Conservation (phyloP, 2,888 invertebrate genomes). For the Cosmopolites sordidus region DNA sequence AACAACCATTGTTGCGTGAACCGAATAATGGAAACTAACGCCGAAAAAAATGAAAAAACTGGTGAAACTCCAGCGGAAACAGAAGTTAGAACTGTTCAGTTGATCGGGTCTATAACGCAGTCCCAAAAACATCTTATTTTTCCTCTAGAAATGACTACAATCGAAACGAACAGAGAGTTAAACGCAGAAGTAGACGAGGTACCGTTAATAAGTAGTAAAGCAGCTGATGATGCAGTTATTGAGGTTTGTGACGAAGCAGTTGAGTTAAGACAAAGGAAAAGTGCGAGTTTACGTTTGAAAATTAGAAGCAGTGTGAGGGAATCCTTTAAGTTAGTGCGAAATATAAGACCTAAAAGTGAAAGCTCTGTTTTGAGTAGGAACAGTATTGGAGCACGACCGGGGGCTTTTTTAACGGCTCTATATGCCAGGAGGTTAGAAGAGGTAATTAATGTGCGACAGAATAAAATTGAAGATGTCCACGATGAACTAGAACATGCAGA, state of each 20-base stretch:
- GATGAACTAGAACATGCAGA: too few relatives aligned
- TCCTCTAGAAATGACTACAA: neutral
- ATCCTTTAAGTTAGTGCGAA: constrained; percentile 15
- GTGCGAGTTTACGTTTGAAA: constrained; percentile 9
- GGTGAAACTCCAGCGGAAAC: too few relatives aligned
- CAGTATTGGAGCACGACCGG: too few relatives aligned
- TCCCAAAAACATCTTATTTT: neutral
- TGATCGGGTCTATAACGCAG: neutral
- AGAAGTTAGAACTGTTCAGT: neutral
- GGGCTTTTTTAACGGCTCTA: too few relatives aligned
- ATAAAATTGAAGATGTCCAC: too few relatives aligned
- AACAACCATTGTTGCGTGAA: too few relatives aligned
- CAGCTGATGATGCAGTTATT: neutral
- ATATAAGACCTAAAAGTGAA: constrained; percentile 15
- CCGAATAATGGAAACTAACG: too few relatives aligned
- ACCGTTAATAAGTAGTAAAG: neutral
- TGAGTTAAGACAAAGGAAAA: constrained; percentile 9
- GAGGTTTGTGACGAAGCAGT: constrained; percentile 5
- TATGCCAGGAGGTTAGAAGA: too few relatives aligned
- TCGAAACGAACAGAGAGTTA: neutral
- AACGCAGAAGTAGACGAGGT: neutral
- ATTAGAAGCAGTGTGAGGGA: constrained; percentile 14
- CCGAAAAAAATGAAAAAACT: too few relatives aligned
- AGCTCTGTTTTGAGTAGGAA: neutral
- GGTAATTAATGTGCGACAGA: too few relatives aligned